These are phyloP conservation scores for Drosophila subpulchrella DNA, from an alignment of 1,140 invertebrate species.

Conservation along the genomic window DNA sequence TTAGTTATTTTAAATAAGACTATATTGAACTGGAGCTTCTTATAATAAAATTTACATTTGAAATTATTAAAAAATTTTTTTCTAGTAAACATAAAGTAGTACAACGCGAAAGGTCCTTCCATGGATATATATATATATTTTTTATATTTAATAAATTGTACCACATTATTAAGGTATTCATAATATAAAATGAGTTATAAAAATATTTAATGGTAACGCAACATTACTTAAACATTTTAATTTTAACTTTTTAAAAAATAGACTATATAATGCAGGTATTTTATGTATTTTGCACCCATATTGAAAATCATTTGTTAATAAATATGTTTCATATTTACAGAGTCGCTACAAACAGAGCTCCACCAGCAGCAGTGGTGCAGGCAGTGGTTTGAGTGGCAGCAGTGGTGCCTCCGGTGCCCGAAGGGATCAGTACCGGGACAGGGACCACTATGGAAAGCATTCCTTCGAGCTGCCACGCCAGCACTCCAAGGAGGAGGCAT, in stretches of 20 bases:
- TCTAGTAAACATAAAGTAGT: too few relatives aligned
- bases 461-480: constrained; percentile 79
- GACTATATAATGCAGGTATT: not conserved
- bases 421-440: constrained; percentile 63
- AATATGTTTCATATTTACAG: constrained; percentile 15
- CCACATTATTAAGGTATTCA: too few relatives aligned
- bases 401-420: constrained; percentile 42
- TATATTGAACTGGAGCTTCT: too few relatives aligned
- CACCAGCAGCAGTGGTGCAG: constrained; percentile 56
- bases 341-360: constrained; percentile 67
- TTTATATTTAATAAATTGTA: too few relatives aligned
- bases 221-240: not conserved
- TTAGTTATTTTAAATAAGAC: too few relatives aligned
- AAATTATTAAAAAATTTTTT: too few relatives aligned
- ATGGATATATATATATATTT: too few relatives aligned
- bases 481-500: constrained; percentile 79
- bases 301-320: not conserved
- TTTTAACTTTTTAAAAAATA: not conserved
- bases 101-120: too few relatives aligned
- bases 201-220: too few relatives aligned
- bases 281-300: too few relatives aligned
- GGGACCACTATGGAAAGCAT: constrained; percentile 77
- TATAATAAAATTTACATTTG: too few relatives aligned
- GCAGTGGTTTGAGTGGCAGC: constrained; percentile 58
- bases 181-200: too few relatives aligned